Base-by-base conservation (phyloP, 1,140 invertebrate genomes). In the Bombus superbus region DNA sequence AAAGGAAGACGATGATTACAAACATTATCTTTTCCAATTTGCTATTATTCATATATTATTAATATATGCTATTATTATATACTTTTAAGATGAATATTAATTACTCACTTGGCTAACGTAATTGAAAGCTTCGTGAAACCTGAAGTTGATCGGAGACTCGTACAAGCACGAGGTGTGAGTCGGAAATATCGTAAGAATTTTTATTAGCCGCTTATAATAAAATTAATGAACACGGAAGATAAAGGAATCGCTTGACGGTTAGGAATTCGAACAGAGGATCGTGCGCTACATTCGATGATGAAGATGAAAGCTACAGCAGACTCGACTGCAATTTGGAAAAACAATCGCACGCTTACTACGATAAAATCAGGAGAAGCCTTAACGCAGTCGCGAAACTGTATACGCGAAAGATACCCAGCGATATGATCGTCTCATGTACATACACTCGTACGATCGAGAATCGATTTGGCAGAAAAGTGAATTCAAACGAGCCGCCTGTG, bases 401-500 rank as follows among this genome's bases (percentile, higher is more conserved):
- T 18, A 38, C 35, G 18, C 38, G 11, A 42, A 42, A 4, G 44
- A 15, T 15, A 10, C 3, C 42, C 9, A n/a, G n/a, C 32, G 44
- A 74, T 74, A 74, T 35, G 9, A 74, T 53, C 73, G 1, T 35
- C 42, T 1, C n/a, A 11, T 42, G 25, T 42, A 62, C 57, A 42
- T 22, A 42, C 59, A 74, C 47, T 22, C 72, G 78, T n/a, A 42
- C 87, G 85, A 89, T 91, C 81, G 85, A 59, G 86, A 90, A 92
- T 92, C 91, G 91, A 92, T 92, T 90, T 90, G 80, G 83, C 89
- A 90, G 89, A 86, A 90, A 90, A 90, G 89, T 90, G 89, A 90
- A 90, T 90, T 83, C 86, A 83, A 90, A 90, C 89, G 83, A 90
- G 86, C 83, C 86, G 88, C 86, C 86, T 82, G 81, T 88, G 88